A percentile compares a stretch with the other conserved stretches of the same genome.
Evolutionary conservation across 1,140 invertebrate genomes (phyloP).

Genomic region (Samia ricini): DNA sequence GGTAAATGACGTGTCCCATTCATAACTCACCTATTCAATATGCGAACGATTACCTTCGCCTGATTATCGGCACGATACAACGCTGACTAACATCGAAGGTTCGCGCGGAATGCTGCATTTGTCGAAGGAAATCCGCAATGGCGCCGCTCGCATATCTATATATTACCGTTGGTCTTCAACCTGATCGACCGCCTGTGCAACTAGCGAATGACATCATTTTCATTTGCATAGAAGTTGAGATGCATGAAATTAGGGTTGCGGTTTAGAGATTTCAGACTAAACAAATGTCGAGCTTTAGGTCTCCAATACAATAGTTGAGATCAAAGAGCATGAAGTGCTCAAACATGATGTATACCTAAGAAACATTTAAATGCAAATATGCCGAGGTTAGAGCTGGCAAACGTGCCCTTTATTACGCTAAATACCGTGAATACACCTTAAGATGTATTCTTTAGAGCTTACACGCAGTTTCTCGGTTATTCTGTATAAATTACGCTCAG

Average conservation of each 20-base stretch:
- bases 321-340: neutral
- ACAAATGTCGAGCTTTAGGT: slow-evolving; percentile 35
- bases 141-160: slow-evolving; percentile 50
- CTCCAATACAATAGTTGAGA: slow-evolving; percentile 24
- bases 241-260: too few species aligned
- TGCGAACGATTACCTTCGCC: slow-evolving; percentile 29
- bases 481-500: neutral
- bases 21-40: slow-evolving; percentile 48
- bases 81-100: slow-evolving; percentile 52
- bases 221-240: slow-evolving; percentile 39
- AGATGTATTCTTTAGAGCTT: neutral
- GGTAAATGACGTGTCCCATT: slow-evolving; percentile 47
- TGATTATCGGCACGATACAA: slow-evolving; percentile 27
- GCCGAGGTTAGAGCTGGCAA: neutral
- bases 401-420: neutral
- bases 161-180: slow-evolving; percentile 28
- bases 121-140: slow-evolving; percentile 68
- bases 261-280: too few species aligned
- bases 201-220: slow-evolving; percentile 49
- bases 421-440: neutral
- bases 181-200: slow-evolving; percentile 30
- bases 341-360: neutral
- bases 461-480: neutral
- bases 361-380: neutral
- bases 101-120: slow-evolving; percentile 59